Evolutionary conservation across 2,797 vertebrate genomes (phyloP).

Genomic region (Peromyscus attwateri): DNA sequence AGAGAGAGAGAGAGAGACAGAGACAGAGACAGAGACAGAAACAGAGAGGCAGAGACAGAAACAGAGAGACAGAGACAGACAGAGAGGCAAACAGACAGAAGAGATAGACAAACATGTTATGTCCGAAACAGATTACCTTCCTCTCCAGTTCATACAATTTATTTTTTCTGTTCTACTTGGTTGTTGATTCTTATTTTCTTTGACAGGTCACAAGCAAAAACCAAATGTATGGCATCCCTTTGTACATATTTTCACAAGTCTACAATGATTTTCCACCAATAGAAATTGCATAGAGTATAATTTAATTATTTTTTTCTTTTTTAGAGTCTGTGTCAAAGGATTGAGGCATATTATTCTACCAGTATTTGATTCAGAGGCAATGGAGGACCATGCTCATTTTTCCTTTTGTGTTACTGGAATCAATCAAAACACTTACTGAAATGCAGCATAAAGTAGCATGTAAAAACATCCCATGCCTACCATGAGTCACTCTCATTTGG

Average conservation of each 20-base stretch:
- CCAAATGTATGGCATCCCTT: not conserved
- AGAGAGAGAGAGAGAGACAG: not conserved
- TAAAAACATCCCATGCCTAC: not conserved
- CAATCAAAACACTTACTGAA: slow-evolving; percentile 14
- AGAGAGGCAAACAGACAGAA: rapidly evolving
- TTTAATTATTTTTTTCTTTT: not conserved
- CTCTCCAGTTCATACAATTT: not conserved
- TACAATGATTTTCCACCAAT: not conserved
- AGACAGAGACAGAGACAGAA: not conserved
- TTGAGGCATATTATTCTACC: not conserved
- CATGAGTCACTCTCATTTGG: not conserved
- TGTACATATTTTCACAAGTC: not conserved
- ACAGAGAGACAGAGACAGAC: not conserved
- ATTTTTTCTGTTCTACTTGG: not conserved
- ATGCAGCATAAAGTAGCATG: not conserved
- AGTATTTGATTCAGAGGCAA: not conserved
- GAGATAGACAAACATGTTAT: not conserved
- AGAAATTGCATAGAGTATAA: not conserved
- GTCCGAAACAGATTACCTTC: not conserved
- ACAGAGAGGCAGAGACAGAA: not conserved
- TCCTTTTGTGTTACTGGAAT: not conserved
- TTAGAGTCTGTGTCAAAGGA: not conserved
- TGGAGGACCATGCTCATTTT: not conserved
- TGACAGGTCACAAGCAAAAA: not conserved
- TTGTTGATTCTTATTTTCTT: too few relatives aligned